A percentile compares a stretch with the other conserved stretches of the same genome.
phyloP scores from a whole-genome alignment of 2,888 invertebrate genomes.

The Prosopocoilus inquinatus region DNA sequence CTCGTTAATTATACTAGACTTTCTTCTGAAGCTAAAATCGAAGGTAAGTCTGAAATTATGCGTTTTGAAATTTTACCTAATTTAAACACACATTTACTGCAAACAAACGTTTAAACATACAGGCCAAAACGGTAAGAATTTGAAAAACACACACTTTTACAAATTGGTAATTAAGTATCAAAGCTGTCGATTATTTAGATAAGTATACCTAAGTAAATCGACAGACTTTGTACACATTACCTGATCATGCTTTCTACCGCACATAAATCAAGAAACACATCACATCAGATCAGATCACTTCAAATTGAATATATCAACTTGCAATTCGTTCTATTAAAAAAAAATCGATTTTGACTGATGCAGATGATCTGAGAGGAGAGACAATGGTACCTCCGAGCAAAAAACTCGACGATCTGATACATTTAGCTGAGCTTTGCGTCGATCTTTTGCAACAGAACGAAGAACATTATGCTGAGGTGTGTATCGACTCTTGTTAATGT shows the following conservation, averaged over 20 bases:
- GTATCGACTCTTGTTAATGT: conserved; percentile 24
- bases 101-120: too few relatives aligned
- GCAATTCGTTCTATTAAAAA: too few relatives aligned
- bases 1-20: conserved; percentile 95
- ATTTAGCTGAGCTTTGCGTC: conserved; percentile 95
- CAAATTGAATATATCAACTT: not conserved
- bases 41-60: conserved; percentile 64
- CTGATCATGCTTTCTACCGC: conserved; percentile 1
- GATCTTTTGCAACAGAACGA: conserved; percentile 99
- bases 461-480: conserved; percentile 99
- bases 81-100: too few relatives aligned
- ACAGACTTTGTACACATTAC: too few relatives aligned
- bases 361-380: conserved; percentile 81
- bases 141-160: too few relatives aligned
- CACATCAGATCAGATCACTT: not conserved
- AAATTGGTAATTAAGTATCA: too few relatives aligned
- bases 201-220: too few relatives aligned
- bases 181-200: too few relatives aligned
- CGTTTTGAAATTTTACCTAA: not conserved
- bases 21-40: conserved; percentile 95
- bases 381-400: conserved; percentile 80
- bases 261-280: too few relatives aligned
- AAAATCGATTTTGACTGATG: not conserved
- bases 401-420: conserved; percentile 94
- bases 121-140: too few relatives aligned